Conservation (phyloP, 2,113 vertebrate species). For the Trachemys scripta region DNA sequence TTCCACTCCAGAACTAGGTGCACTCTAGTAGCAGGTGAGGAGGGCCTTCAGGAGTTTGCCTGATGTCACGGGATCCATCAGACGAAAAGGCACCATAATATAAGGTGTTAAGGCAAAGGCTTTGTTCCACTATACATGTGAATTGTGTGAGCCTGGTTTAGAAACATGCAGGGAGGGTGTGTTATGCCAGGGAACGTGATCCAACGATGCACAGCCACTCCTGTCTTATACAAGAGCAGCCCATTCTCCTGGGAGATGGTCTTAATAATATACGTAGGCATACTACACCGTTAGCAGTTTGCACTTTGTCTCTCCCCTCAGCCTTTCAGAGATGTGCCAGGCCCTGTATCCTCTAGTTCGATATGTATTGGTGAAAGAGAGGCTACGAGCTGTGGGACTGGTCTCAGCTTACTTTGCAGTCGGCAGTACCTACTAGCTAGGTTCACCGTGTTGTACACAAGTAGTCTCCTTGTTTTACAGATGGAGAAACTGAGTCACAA, state of each 20-base stretch:
- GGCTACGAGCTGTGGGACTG: neutral
- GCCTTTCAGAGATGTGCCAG: neutral
- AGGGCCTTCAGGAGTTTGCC: neutral
- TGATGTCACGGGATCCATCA: neutral
- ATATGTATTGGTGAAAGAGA: neutral
- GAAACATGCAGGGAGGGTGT: neutral
- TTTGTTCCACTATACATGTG: neutral
- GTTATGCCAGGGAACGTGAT: neutral
- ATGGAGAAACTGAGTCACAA: neutral
- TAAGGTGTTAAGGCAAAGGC: neutral
- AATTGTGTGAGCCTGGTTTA: neutral
- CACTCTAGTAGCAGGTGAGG: neutral
- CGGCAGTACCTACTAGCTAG: neutral
- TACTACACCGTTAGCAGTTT: neutral
- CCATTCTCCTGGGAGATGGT: neutral
- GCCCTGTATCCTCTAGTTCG: neutral
- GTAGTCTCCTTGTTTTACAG: neutral
- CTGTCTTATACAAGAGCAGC: neutral
- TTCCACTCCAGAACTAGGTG: neutral
- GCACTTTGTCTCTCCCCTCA: neutral
- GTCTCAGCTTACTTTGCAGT: neutral
- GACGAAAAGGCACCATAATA: neutral
- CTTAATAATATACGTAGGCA: neutral
- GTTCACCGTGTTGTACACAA: neutral
- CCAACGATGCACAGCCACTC: neutral